Conservation (phyloP, 2,888 invertebrate species). For the Plebejus melissa region DNA sequence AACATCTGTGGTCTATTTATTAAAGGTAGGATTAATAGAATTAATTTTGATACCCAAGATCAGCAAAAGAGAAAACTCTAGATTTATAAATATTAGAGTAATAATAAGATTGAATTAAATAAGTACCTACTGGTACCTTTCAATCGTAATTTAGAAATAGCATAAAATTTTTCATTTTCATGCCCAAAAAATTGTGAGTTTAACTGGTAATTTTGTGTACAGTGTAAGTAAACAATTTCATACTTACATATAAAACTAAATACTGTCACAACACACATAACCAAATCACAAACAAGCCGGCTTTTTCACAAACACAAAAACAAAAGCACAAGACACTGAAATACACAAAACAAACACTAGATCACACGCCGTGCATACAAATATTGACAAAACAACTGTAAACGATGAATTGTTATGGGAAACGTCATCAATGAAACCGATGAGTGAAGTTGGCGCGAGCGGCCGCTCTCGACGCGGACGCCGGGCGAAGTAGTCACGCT, state of each 20-base stretch:
- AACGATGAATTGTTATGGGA: constrained; percentile 56
- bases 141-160: background rate
- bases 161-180: background rate
- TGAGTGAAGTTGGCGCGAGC: constrained; percentile 59
- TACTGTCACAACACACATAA: background rate
- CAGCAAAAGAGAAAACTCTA: too few relatives aligned
- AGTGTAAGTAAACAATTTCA: background rate
- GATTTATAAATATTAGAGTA: background rate
- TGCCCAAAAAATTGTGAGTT: background rate
- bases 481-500: constrained; percentile 66
- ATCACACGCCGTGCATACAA: constrained; percentile 16
- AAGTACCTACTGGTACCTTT: too few relatives aligned
- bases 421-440: constrained; percentile 53
- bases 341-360: constrained; percentile 21
- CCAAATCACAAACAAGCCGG: constrained; percentile 17
- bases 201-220: background rate
- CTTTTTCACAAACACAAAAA: background rate
- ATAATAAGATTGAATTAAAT: too few relatives aligned
- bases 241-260: background rate
- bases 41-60: background rate
- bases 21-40: background rate
- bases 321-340: constrained; percentile 14
- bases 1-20: background rate
- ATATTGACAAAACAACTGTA: constrained; percentile 69
- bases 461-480: constrained; percentile 41